Evolutionary conservation across 2,113 vertebrate species (phyloP).

Genomic region (Lucifuga dentata): DNA sequence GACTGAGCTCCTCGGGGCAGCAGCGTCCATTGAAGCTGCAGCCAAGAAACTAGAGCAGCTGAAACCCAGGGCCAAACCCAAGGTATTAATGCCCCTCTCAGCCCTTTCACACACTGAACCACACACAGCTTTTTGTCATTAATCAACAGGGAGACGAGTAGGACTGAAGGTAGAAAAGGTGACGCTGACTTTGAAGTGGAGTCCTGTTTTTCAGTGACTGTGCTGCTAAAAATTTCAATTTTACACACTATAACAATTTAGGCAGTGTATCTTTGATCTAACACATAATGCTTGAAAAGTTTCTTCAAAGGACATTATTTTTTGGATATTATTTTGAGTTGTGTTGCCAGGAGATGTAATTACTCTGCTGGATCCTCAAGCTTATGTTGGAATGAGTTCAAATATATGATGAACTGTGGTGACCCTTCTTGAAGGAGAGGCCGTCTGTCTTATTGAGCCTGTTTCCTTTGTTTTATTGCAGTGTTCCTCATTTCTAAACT

Average conservation of each 20-base stretch:
- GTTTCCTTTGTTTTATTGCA: constrained; percentile 68
- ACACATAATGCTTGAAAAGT: constrained; percentile 45
- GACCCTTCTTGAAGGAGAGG: constrained; percentile 54
- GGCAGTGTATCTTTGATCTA: constrained; percentile 14
- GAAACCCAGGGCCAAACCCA: constrained; percentile 96
- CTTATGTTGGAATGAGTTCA: constrained; percentile 70
- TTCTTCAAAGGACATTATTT: constrained; percentile 65
- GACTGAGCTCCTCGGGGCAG: constrained; percentile 95
- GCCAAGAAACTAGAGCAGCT: constrained; percentile 99
- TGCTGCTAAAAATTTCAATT: too few relatives aligned
- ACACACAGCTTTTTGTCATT: constrained; percentile 49
- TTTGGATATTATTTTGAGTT: constrained; percentile 59
- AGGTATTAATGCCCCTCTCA: constrained; percentile 82
- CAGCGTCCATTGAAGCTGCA: constrained; percentile 97
- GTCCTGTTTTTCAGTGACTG: constrained; percentile 51
- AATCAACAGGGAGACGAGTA: constrained; percentile 50
- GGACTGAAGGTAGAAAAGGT: constrained; percentile 54
- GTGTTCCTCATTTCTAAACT: constrained; percentile 55
- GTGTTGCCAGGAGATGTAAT: constrained; percentile 68
- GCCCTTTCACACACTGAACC: constrained; percentile 44
- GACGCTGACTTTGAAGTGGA: constrained; percentile 65
- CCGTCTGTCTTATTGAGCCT: constrained; percentile 61
- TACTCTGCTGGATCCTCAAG: constrained; percentile 57
- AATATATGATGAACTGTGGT: constrained; percentile 64
- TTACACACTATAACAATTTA: too few relatives aligned